Base-by-base conservation (phyloP, 1,140 invertebrate species). In the Aethina tumida region DNA sequence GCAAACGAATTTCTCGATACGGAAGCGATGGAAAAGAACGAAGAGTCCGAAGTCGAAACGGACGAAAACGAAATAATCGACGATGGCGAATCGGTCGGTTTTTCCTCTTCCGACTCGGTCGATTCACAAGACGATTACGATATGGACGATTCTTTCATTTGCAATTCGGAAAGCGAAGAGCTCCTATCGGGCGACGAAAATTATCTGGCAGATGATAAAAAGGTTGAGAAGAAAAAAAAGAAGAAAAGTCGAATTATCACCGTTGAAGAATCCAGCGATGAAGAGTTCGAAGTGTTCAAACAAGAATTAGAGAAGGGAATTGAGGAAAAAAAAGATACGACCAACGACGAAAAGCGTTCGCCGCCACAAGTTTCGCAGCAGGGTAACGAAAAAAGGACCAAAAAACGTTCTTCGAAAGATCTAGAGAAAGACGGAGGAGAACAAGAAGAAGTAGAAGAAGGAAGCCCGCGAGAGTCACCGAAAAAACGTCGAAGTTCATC, bases 51-150 rank as follows among this genome's bases (percentile, higher is more conserved):
- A n/a, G n/a, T n/a, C n/a, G n/a, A n/a, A n/a, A n/a, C n/a, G n/a
- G n/a, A n/a, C n/a, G n/a, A n/a, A n/a, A 58, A 58, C 31, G 41
- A 50, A 20, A 54, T 58, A 6, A 39, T 49, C n/a, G 50, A 54
- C 41, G 42, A 47, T 22, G 55, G 55, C 4, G 55, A 58, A 45
- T 56, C 53, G 14, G 39, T 58, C 24, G 43, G 41, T 7, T 34
- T 30, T 25, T 39, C 39, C 1, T 41, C 42, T 28, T 44, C 50
- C n/a, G 52, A 56, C 24, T 14, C 20, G 28, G 32, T 43, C 10
- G 35, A 22, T 13, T 12, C 27, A 27, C 28, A 50, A 4, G 48
- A 53, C 15, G 39, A 34, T 15, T 56, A 58, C 39, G 51, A 50
- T 28, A n/a, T 35, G 16, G 36, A 54, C 39, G 49, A 49, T 18